Conservation (phyloP, 2,888 invertebrate genomes). For the Selenia dentaria region DNA sequence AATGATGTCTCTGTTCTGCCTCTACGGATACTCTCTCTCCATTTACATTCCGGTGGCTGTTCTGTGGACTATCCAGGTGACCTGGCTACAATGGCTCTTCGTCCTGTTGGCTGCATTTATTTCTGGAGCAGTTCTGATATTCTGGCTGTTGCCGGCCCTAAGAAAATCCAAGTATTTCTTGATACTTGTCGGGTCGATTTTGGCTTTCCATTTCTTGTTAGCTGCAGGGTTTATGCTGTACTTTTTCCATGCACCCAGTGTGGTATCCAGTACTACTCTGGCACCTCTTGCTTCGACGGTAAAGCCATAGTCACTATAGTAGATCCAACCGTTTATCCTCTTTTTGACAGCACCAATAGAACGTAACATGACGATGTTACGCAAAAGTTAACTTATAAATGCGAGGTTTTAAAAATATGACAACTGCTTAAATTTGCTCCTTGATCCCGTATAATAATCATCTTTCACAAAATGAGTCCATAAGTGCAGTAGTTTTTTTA, state of each 20-base stretch:
- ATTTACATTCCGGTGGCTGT: constrained; percentile 97
- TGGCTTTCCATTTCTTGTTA: constrained; percentile 91
- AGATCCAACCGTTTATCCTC: too few species aligned
- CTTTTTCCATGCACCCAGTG: constrained; percentile 88
- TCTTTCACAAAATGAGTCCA: too few species aligned
- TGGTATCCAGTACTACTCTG: constrained; percentile 11
- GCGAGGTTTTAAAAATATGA: too few species aligned
- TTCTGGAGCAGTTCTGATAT: constrained; percentile 93
- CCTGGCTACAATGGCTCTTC: constrained; percentile 94
- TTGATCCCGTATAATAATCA: too few species aligned
- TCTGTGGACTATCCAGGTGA: constrained; percentile 94
- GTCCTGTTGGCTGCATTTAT: constrained; percentile 92
- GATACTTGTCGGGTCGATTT: constrained; percentile 82
- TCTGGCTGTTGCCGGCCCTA: constrained; percentile 91
- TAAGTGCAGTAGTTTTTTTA: too few species aligned
- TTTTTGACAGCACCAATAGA: too few species aligned
- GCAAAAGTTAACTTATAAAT: too few species aligned
- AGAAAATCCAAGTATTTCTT: constrained; percentile 84
- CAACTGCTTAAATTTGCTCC: too few species aligned
- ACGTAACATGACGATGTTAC: too few species aligned
- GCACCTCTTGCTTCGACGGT: constrained; percentile 31
- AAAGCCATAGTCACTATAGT: too few species aligned
- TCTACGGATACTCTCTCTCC: constrained; percentile 97
- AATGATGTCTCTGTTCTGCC: constrained; percentile 94
- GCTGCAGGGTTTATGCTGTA: constrained; percentile 95